Evolutionary conservation across 1,140 invertebrate species (phyloP).

Genomic region (Goniozus legneri): DNA sequence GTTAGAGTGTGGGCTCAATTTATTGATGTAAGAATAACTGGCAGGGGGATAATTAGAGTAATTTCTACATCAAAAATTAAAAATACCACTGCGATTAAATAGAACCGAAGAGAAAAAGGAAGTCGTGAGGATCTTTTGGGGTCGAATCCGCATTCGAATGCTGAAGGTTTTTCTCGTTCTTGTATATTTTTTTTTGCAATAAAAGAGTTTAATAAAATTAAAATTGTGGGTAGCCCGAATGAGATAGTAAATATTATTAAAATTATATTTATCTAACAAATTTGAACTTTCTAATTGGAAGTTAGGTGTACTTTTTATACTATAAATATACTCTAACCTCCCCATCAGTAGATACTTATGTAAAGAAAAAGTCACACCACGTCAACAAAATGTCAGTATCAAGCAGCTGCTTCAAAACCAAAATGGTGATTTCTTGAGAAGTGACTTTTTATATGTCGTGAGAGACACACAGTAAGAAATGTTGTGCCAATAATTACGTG

Average conservation of each 20-base stretch:
- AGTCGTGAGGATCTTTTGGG: too few relatives aligned
- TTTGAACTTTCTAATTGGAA: constrained; percentile 68
- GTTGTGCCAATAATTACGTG: constrained; percentile 69
- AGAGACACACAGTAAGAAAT: constrained; percentile 59
- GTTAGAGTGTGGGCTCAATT: too few relatives aligned
- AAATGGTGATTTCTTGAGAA: constrained; percentile 64
- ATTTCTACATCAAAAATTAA: too few relatives aligned
- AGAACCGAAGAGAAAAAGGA: too few relatives aligned
- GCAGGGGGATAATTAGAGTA: too few relatives aligned
- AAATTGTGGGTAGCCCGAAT: constrained; percentile 39
- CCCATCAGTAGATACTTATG: constrained; percentile 67
- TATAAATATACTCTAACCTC: constrained; percentile 52
- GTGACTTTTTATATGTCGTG: constrained; percentile 55
- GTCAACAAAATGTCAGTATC: constrained; percentile 76
- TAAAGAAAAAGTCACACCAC: constrained; percentile 70
- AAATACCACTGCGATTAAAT: too few relatives aligned
- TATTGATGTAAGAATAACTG: too few relatives aligned
- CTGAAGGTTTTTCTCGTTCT: constrained; percentile 58
- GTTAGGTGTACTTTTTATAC: constrained; percentile 66
- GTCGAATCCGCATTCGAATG: constrained; percentile 65
- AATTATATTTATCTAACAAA: constrained; percentile 51
- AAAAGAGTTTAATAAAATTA: constrained; percentile 44
- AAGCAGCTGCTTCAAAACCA: constrained; percentile 66
- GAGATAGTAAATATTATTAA: constrained; percentile 51
- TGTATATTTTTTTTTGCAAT: constrained; percentile 49